Conservation (phyloP, 2,113 vertebrate genomes). For the Scalopus aquaticus region DNA sequence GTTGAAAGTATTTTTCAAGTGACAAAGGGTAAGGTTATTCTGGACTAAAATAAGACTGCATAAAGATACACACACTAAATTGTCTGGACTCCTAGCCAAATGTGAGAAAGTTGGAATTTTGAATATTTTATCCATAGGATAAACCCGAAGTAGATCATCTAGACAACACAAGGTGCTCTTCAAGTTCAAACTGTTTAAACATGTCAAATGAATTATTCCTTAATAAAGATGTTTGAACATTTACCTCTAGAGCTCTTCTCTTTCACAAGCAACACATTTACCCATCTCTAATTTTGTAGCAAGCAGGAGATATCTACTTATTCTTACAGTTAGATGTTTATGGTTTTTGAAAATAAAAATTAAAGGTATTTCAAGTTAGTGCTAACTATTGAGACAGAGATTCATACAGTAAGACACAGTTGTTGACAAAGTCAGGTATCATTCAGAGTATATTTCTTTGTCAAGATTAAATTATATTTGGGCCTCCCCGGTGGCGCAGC, state of each 20-base stretch:
- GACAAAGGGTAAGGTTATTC: background rate
- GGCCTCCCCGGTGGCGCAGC: no score
- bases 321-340: background rate
- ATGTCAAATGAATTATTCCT: constrained; percentile 38
- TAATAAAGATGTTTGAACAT: constrained; percentile 20
- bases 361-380: constrained; percentile 20
- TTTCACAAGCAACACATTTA: constrained; percentile 10
- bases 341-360: background rate
- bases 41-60: background rate
- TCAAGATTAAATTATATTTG: background rate
- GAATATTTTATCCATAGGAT: constrained; percentile 19
- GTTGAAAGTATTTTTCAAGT: background rate
- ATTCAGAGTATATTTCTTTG: background rate
- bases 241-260: background rate
- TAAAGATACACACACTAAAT: background rate
- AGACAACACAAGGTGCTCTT: background rate
- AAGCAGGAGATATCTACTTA: background rate
- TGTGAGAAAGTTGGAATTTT: background rate
- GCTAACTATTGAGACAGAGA: background rate
- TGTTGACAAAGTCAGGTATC: background rate
- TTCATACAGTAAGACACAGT: background rate
- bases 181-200: background rate
- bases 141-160: background rate
- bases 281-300: background rate
- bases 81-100: background rate